A percentile compares a stretch with the other conserved stretches of the same genome.
Evolutionary conservation across 2,888 invertebrate species (phyloP).

Genomic region (Hypselothyrea guttata): DNA sequence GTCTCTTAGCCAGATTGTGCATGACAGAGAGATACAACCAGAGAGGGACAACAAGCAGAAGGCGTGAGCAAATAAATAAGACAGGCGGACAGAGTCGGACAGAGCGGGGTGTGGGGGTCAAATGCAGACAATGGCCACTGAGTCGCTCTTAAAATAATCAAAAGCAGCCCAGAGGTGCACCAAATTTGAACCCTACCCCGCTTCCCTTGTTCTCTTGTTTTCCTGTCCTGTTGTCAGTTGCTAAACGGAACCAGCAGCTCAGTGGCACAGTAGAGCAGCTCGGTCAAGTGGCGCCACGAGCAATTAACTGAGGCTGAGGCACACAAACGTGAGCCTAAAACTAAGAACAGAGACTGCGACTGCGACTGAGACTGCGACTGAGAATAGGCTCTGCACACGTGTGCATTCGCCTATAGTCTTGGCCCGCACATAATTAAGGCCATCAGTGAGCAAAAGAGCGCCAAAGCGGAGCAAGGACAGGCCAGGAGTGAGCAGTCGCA

Average conservation of each 20-base stretch:
- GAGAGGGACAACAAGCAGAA: constrained; percentile 26
- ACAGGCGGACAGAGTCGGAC: constrained; percentile 5
- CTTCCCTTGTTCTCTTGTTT: neutral
- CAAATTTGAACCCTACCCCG: too few species aligned
- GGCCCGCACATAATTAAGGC: constrained; percentile 72
- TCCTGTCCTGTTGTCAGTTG: constrained; percentile 35
- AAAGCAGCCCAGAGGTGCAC: constrained; percentile 48
- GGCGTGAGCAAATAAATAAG: constrained; percentile 42
- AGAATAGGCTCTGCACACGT: constrained; percentile 31
- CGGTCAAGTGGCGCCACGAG: constrained; percentile 75
- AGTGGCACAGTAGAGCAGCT: constrained; percentile 44
- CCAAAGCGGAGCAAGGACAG: constrained; percentile 70
- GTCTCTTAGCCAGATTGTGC: constrained; percentile 46
- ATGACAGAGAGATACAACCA: constrained; percentile 38
- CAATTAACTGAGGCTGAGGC: constrained; percentile 60
- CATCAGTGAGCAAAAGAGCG: constrained; percentile 54
- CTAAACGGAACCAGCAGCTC: constrained; percentile 40
- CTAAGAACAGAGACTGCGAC: neutral
- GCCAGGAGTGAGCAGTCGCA: constrained; percentile 30
- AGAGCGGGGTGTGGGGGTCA: constrained; percentile 35
- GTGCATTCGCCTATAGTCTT: constrained; percentile 53
- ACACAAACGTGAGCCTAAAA: constrained; percentile 5
- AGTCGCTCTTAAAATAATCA: constrained; percentile 65
- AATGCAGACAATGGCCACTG: constrained; percentile 59
- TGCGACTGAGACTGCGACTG: constrained; percentile 1